phyloP scores from a whole-genome alignment of 1,140 invertebrate species.

The Pissodes strobi region DNA sequence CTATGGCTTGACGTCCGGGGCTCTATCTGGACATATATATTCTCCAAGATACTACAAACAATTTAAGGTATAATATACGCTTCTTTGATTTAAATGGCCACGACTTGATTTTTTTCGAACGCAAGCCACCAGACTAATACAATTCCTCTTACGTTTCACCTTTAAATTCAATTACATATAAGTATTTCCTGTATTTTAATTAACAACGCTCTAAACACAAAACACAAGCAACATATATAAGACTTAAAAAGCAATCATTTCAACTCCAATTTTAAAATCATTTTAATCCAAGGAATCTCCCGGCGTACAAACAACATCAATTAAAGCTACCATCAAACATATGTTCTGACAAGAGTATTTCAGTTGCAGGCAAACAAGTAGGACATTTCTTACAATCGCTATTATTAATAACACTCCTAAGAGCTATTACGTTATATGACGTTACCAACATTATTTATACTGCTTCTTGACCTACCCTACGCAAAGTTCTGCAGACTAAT shows the following conservation, averaged over 20 bases:
- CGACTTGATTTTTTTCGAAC: too few relatives aligned
- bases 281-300: background rate
- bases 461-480: conserved; percentile 31
- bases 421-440: conserved; percentile 12
- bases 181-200: too few relatives aligned
- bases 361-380: conserved; percentile 12
- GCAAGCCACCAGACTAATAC: too few relatives aligned
- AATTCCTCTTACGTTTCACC: too few relatives aligned
- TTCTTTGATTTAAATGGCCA: too few relatives aligned
- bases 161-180: too few relatives aligned
- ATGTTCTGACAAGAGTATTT: conserved; percentile 16
- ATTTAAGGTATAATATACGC: too few relatives aligned
- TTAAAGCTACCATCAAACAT: conserved; percentile 14
- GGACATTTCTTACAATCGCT: conserved; percentile 18
- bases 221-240: too few relatives aligned
- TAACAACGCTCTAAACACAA: too few relatives aligned
- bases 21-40: too few relatives aligned
- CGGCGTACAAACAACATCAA: conserved; percentile 3
- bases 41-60: too few relatives aligned
- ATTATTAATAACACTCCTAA: conserved; percentile 21
- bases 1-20: too few relatives aligned
- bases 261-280: background rate
- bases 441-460: conserved; percentile 22
- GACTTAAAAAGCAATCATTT: background rate
- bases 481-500: conserved; percentile 1